Evolutionary conservation across 2,113 vertebrate genomes (phyloP), one percentile per base, ranked within the genome.

Genomic region (Coptodon rendalli): DNA sequence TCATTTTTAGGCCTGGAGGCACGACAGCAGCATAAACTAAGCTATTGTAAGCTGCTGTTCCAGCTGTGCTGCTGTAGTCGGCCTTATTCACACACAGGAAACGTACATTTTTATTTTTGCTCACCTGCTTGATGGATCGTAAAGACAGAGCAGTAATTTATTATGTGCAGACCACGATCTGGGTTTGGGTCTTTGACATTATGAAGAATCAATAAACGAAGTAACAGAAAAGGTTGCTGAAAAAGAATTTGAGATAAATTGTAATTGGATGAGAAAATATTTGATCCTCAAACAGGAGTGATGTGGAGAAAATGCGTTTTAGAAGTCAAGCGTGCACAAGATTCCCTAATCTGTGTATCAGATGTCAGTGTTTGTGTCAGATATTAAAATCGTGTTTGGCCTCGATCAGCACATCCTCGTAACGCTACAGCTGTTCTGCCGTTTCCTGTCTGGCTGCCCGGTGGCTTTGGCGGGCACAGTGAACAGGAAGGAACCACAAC

Each of bases 401-500:
- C 68, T 83, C 71, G 40, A 13, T 90, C 86, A 91, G 92, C 90
- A 94, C 89, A 83, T 95, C 92, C 93, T 94, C 57, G 10, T 89
- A 68, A 86, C 53, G 68, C 82, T 90, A 40, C n/a, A 86, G 87
- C 66, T 84, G 80, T 86, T 93, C 50, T 85, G 81, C 86, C 10
- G 31, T 93, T 96, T 96, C 95, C 95, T 96, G 91, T 90, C 87
- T 85, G 91, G 29, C 40, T 83, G 68, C 83, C 89, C 27, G 4
- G 56, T 66, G 85, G 53, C 89, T 90, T 59, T 38, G 16, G 34
- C 31, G 82, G 94, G 90, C 90, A 86, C 83, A 54, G 81, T 36
- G 92, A 87, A 81, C 94, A 94, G 96, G 96, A 96, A 96, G 93
- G 87, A 90, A 93, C 85, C 85, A 38, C 86, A 83, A 86, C 87